Base-by-base conservation (phyloP, 1,140 invertebrate species). In the Drosophila nikananu region DNA sequence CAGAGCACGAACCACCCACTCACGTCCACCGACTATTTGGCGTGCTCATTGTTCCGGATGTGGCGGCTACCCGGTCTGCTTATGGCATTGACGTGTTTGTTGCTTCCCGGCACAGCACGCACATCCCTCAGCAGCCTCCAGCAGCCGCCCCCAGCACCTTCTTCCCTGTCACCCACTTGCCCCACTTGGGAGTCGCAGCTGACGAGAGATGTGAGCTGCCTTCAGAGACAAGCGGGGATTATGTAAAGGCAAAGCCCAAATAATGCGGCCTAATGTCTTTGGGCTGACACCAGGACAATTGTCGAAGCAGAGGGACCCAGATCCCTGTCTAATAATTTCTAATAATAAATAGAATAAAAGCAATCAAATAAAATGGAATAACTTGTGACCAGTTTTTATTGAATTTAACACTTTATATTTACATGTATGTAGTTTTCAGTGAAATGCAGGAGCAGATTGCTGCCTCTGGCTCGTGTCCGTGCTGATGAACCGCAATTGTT, bases 211-310 rank as follows among this genome's bases (percentile, higher is more conserved):
- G 32, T 17, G 32, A 37, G 37, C 32, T 55, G 15, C 32, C 44
- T 37, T 23, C 37, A 19, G 66, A 30, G 68, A 72, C 68, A 73
- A 52, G 30, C 58, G 64, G 75, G 70, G 74, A 82, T 82, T 82
- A 82, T 82, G 74, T 51, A 62, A 44, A 83, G 80, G 67, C 81
- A 82, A 82, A 83, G 67, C 80, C 80, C 52, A 83, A 82, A 68
- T 82, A 82, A 82, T 78, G 80, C 80, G 42, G 57, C 62, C 62
- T 82, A 82, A 82, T 82, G 80, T 81, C 63, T 59, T 61, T 58
- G 37, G 19, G 54, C 67, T 61, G 71, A 73, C 67, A 73, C 71
- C 39, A 70, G 5, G 42, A 65, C 67, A 72, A 65, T 73, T 80
- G 55, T 73, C 62, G 63, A 21, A n/a, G 5, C n/a, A 27, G 3